Conservation (phyloP, 2,797 vertebrate genomes). For the Cossypha dichroa region DNA sequence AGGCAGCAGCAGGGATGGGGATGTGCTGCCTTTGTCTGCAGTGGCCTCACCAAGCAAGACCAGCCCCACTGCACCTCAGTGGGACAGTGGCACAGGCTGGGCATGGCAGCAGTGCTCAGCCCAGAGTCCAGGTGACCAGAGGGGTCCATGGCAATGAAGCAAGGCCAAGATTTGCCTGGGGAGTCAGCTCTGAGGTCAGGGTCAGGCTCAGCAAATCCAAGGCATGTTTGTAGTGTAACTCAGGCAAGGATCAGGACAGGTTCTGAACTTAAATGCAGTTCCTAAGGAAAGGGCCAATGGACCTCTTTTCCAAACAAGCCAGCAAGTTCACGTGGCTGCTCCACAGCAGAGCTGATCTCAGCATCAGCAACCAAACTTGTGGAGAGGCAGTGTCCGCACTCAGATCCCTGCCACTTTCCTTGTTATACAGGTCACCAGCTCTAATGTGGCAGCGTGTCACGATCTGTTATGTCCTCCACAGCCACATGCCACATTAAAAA, state of each 20-base stretch:
- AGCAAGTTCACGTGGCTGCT: fast-evolving
- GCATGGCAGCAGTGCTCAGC: not conserved
- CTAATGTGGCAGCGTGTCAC: not conserved
- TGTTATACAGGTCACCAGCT: not conserved
- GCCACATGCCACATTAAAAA: not conserved
- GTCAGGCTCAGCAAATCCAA: not conserved
- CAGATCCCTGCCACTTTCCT: not conserved
- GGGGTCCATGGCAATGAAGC: not conserved
- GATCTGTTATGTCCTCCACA: not conserved
- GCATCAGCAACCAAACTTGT: not conserved
- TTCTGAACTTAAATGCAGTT: not conserved
- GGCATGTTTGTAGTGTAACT: not conserved
- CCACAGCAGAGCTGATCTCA: not conserved
- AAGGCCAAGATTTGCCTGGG: not conserved
- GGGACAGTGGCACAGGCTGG: not conserved
- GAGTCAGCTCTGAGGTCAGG: not conserved
- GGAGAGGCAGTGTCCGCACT: not conserved
- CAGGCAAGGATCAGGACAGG: not conserved
- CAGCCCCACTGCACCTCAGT: not conserved
- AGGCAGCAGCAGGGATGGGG: not conserved
- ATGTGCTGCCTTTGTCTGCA: fast-evolving
- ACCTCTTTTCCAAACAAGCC: not conserved
- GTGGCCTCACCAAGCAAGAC: not conserved
- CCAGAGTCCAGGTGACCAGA: not conserved
- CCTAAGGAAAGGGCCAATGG: not conserved